Evolutionary conservation across 2,113 vertebrate genomes (phyloP).

Genomic region (Mugil cephalus): DNA sequence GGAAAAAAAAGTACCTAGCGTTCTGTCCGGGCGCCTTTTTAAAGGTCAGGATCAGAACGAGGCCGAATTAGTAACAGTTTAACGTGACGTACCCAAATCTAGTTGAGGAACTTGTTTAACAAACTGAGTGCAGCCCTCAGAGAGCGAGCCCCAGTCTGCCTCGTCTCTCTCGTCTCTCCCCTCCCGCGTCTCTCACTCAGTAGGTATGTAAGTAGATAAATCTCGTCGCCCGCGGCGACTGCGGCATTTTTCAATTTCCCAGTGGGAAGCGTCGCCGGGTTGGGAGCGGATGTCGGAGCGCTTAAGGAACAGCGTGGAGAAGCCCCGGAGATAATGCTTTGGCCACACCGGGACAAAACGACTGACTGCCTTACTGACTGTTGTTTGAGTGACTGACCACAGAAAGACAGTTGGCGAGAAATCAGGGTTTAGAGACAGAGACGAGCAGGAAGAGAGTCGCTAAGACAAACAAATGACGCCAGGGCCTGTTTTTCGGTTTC

Average conservation of each 20-base stretch:
- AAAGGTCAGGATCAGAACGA: conserved; percentile 33
- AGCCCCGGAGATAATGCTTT: conserved; percentile 82
- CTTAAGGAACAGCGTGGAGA: conserved; percentile 80
- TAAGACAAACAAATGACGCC: conserved; percentile 18
- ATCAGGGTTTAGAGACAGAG: conserved; percentile 28
- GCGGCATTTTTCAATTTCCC: conserved; percentile 83
- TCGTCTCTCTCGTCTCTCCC: conserved; percentile 23
- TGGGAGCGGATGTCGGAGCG: conserved; percentile 76
- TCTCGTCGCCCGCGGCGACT: conserved; percentile 75
- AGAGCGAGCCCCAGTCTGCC: conserved; percentile 36
- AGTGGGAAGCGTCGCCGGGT: conserved; percentile 76
- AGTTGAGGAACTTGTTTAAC: conserved; percentile 11
- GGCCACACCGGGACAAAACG: conserved; percentile 73
- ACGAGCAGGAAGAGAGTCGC: neutral
- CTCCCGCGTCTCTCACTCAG: conserved; percentile 64
- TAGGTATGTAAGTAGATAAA: conserved; percentile 83
- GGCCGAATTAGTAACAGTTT: conserved; percentile 8
- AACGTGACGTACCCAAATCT: conserved; percentile 35
- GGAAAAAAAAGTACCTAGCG: conserved; percentile 20
- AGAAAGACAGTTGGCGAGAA: conserved; percentile 13
- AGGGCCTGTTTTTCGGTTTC: conserved; percentile 13
- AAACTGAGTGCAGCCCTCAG: conserved; percentile 21
- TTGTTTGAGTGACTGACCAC: conserved; percentile 56
- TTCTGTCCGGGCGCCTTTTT: conserved; percentile 5
- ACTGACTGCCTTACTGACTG: conserved; percentile 64